Conservation (phyloP, 1,140 invertebrate species). For the Euura saliciscinereae region DNA sequence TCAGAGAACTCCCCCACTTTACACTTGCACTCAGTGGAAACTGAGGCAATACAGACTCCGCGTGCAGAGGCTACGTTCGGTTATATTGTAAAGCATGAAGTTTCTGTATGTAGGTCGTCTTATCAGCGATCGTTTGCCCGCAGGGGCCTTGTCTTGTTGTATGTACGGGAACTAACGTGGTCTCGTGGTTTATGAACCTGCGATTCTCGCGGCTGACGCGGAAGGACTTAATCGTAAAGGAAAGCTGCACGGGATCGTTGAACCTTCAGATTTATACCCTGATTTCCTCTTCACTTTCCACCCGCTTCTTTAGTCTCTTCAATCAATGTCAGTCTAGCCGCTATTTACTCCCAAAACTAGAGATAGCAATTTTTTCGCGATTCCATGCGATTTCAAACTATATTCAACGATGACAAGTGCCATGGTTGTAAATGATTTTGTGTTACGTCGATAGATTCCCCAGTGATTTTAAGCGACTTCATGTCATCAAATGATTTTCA, state of each 20-base stretch:
- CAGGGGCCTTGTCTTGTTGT: neutral
- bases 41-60: neutral
- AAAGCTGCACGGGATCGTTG: neutral
- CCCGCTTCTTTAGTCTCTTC: neutral
- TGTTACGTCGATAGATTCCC: too few species aligned
- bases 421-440: too few species aligned
- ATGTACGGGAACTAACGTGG: neutral
- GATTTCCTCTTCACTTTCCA: slow-evolving; percentile 1
- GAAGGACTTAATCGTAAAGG: neutral
- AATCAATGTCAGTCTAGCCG: too few species aligned
- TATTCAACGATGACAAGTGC: too few species aligned
- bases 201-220: neutral
- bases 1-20: too few species aligned
- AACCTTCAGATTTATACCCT: neutral
- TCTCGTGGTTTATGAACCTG: neutral
- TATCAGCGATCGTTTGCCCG: neutral
- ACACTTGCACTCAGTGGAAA: too few species aligned
- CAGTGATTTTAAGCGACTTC: too few species aligned
- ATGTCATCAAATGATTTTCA: too few species aligned
- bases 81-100: neutral
- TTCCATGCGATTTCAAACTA: too few species aligned
- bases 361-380: too few species aligned
- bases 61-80: neutral
- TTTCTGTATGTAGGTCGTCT: neutral
- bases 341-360: too few species aligned